These are phyloP conservation scores for Archegozetes longisetosus DNA, from an alignment of 1,140 invertebrate genomes.

Conservation along the genomic window DNA sequence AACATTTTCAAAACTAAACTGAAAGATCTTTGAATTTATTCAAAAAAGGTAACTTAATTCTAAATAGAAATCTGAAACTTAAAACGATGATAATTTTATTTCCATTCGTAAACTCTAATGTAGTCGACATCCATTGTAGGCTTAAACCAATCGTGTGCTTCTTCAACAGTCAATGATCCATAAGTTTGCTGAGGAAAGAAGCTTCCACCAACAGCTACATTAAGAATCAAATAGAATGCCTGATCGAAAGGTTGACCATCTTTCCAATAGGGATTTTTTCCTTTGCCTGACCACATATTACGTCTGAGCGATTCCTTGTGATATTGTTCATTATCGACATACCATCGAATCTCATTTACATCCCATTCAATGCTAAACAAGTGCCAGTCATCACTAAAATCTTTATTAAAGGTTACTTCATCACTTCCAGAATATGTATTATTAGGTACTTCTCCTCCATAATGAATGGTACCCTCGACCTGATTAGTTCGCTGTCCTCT, in stretches of 20 bases:
- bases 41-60: too few species aligned
- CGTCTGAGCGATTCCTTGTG: neutral
- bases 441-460: conserved; percentile 1
- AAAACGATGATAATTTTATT: too few species aligned
- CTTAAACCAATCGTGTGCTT: neutral
- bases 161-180: neutral
- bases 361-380: conserved; percentile 26
- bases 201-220: neutral
- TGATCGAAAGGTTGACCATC: conserved; percentile 16
- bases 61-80: too few species aligned
- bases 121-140: neutral
- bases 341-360: conserved; percentile 23
- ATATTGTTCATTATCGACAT: conserved; percentile 4
- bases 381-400: conserved; percentile 24
- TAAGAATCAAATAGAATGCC: conserved; percentile 23
- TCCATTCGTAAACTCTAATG: too few species aligned
- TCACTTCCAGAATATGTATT: neutral
- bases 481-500: conserved; percentile 2
- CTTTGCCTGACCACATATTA: neutral
- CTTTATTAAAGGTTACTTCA: neutral
- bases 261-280: conserved; percentile 5
- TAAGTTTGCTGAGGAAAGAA: neutral
- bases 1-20: too few species aligned
- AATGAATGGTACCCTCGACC: neutral
- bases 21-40: too few species aligned